Conservation (phyloP, 2,888 invertebrate genomes). For the Agonopterix arenella region DNA sequence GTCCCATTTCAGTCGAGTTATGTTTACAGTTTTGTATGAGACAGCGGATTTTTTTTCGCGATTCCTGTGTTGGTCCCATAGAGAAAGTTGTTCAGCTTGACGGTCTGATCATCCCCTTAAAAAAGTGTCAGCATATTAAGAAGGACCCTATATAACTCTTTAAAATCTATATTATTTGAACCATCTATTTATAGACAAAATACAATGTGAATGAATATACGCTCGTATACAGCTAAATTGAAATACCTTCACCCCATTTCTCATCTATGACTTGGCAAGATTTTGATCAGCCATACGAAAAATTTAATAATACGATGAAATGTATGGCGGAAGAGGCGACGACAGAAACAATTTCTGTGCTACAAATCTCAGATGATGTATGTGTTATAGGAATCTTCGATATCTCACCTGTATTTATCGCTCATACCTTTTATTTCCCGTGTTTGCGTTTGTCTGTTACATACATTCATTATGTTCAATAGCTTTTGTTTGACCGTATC, state of each 20-base stretch:
- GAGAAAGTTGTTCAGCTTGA: too few relatives aligned
- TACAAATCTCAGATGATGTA: conserved; percentile 47
- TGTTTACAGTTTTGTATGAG: too few relatives aligned
- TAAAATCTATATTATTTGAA: too few relatives aligned
- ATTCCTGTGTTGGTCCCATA: too few relatives aligned
- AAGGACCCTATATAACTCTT: too few relatives aligned
- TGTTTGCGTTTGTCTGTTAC: conserved; percentile 28
- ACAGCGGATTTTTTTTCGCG: too few relatives aligned
- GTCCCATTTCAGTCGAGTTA: too few relatives aligned
- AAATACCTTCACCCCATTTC: conserved; percentile 8
- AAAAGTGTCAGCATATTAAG: too few relatives aligned
- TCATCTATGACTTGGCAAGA: background rate
- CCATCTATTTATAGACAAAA: too few relatives aligned
- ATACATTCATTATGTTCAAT: conserved; percentile 34
- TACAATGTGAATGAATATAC: background rate
- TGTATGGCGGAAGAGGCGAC: conserved; percentile 25
- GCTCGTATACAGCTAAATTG: conserved; percentile 1
- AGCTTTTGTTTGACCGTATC: conserved; percentile 15
- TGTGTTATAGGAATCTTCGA: conserved; percentile 39
- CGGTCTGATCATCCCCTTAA: too few relatives aligned
- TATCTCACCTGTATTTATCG: conserved; percentile 37
- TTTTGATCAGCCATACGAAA: conserved; percentile 20
- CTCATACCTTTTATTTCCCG: conserved; percentile 28
- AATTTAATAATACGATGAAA: conserved; percentile 36
- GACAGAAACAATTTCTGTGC: conserved; percentile 44